Base-by-base conservation (phyloP, 2,888 invertebrate genomes). In the Aleiodes alternator region DNA sequence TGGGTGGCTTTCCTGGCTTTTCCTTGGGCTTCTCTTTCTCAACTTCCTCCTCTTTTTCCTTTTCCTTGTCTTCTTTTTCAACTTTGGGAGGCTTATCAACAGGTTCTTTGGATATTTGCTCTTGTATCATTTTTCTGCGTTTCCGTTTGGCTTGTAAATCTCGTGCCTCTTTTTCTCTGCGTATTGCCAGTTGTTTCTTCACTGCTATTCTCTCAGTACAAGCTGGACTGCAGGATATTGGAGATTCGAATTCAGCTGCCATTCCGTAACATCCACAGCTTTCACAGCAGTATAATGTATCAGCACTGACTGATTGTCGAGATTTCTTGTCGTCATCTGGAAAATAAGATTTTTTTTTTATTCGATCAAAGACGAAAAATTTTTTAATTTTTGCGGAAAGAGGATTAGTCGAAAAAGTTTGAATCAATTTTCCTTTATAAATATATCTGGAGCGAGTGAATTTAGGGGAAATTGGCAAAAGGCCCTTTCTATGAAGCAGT, bases 251-350 rank as follows among this genome's bases (percentile, higher is more conserved):
- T 86, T 97, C 97, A 0, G 94, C 93, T 2, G 94, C 93, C 87
- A 96, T 92, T 11, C 97, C 97, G 87, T 95, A 96, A 86, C 95
- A 95, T 5, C 96, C 96, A 88, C 97, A 97, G 57, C 94, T 94
- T 77, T 94, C 92, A 86, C 97, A 97, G 70, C 94, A 92, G 84
- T 93, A 94, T 81, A 96, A 91, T 57, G 95, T 95, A 84, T 95
- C 94, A 0, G 92, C 91, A n/a, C 92, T 92, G 12, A 90, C 90
- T 0, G 92, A 90, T 38, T 61, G 59, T 69, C 88, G 82, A 0
- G 84, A 79, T 81, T 86, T 87, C 73, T 85, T 85, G n/a, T 89
- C 88, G 2, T 87, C 87, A 69, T 73, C 87, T 86, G 66, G n/a
- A 11, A 7, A 53, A 53, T 72, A 69, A 31, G 12, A 3, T 59